Conservation (phyloP, 2,888 invertebrate genomes). For the Patella depressa region DNA sequence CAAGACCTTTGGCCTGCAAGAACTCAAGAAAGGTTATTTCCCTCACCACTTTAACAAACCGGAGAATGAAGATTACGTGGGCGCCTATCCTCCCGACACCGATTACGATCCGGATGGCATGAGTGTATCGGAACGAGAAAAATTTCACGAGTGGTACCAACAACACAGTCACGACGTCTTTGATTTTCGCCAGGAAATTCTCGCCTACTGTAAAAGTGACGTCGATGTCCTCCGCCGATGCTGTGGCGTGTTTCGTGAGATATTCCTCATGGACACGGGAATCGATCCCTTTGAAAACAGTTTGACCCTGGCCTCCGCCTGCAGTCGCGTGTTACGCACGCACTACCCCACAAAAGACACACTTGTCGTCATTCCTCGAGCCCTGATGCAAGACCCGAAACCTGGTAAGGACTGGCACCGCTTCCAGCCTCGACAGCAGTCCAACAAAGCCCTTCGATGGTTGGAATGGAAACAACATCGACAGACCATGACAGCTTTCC, state of each 20-base stretch:
- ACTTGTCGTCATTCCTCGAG: no score
- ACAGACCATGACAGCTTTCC: no score
- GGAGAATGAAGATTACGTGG: neutral
- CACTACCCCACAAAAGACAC: neutral
- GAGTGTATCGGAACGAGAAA: neutral
- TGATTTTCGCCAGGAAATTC: neutral
- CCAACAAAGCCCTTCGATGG: no score
- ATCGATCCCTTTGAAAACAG: neutral
- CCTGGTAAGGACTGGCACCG: no score
- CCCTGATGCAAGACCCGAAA: no score
- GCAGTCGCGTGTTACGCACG: neutral
- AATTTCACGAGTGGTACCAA: neutral
- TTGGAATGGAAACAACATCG: no score
- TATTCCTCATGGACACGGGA: neutral
- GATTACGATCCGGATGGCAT: neutral
- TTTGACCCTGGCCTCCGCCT: neutral
- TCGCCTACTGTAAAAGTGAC: neutral
- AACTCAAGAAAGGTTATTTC: slow-evolving; percentile 1
- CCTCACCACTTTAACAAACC: neutral
- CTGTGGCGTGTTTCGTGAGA: neutral
- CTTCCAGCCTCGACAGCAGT: no score
- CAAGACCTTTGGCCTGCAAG: neutral
- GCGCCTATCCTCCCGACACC: neutral
- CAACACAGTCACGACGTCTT: neutral
- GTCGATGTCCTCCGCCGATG: neutral